Evolutionary conservation across 2,888 invertebrate species (phyloP).

Genomic region (Lithophane ornitopus): DNA sequence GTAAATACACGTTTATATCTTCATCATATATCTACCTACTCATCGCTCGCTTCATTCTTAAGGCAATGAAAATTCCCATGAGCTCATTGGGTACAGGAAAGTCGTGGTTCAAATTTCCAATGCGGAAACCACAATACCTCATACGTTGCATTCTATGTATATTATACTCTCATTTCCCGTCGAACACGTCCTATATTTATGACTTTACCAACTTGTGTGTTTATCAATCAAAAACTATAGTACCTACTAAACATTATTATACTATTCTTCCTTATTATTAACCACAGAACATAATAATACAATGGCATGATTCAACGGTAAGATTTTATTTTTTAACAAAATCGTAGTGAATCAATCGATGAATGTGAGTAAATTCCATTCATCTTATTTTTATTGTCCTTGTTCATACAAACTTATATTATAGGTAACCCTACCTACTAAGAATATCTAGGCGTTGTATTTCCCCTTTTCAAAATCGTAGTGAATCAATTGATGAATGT

Average conservation of each 20-base stretch:
- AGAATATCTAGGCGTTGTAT: background rate
- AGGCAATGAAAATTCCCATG: conserved; percentile 18
- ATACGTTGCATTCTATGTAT: background rate
- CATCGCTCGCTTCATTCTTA: background rate
- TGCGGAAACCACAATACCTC: conserved; percentile 17
- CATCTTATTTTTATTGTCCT: conserved; percentile 20
- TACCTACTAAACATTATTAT: background rate
- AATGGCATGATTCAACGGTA: conserved; percentile 31
- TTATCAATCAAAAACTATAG: background rate
- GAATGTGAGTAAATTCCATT: conserved; percentile 27
- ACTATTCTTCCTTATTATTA: conserved; percentile 11
- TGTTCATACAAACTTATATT: conserved; percentile 9
- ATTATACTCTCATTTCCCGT: conserved; percentile 18
- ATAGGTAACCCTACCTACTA: too few species aligned
- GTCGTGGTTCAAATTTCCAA: background rate
- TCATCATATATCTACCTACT: background rate
- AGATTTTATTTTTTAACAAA: conserved; percentile 38
- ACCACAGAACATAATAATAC: background rate
- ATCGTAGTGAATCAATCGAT: conserved; percentile 34
- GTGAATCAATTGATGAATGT: conserved; percentile 35
- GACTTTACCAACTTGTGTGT: background rate
- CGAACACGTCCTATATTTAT: conserved; percentile 13
- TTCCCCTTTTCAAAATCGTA: conserved; percentile 17
- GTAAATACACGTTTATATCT: conserved; percentile 9
- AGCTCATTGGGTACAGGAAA: background rate